Conservation (phyloP, 2,113 vertebrate genomes). For the Ictalurus punctatus region DNA sequence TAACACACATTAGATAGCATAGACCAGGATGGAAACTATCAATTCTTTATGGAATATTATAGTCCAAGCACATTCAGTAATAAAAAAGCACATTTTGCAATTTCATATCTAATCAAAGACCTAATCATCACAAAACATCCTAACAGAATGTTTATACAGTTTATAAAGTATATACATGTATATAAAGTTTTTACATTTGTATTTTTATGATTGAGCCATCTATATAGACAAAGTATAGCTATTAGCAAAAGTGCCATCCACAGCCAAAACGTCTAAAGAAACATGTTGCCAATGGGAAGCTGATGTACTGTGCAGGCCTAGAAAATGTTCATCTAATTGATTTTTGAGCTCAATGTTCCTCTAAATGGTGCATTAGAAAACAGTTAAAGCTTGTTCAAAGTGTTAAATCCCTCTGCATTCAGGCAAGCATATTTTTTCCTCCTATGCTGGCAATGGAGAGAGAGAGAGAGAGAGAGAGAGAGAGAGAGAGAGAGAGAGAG, state of each 20-base stretch:
- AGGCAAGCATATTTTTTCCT: constrained; percentile 17
- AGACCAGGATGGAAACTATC: constrained; percentile 47
- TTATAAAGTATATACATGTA: neutral
- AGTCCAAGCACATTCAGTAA: constrained; percentile 43
- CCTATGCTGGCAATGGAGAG: neutral
- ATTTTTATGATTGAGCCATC: neutral
- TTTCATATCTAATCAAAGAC: constrained; percentile 42
- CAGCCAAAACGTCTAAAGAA: neutral
- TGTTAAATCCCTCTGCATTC: neutral
- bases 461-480: constrained; percentile 18
- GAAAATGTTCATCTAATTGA: neutral
- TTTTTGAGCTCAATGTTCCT: constrained; percentile 7
- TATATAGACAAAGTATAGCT: neutral
- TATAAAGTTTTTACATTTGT: neutral
- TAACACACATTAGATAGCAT: constrained; percentile 46
- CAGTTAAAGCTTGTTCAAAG: neutral
- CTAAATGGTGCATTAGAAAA: constrained; percentile 13
- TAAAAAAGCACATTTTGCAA: constrained; percentile 58
- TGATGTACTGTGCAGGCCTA: neutral
- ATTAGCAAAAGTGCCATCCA: neutral
- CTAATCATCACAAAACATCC: neutral
- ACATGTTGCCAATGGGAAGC: neutral
- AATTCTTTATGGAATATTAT: constrained; percentile 42
- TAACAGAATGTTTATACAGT: neutral
- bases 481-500: neutral